Conservation (phyloP, 2,888 invertebrate genomes). For the Phanerotoma sp. region DNA sequence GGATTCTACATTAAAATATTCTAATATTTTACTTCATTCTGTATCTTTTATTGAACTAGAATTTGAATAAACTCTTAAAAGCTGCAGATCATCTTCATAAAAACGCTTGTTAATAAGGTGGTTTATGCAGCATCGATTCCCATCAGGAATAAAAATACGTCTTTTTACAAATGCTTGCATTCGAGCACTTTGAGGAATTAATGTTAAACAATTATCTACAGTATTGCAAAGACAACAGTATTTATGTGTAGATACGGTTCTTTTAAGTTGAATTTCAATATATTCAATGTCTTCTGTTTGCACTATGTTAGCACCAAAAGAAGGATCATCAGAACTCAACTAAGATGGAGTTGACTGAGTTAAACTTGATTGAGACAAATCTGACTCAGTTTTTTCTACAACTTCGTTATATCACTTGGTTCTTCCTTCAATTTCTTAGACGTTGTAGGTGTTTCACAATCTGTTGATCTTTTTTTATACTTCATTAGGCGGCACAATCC, state of each 20-base stretch:
- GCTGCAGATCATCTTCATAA: constrained; percentile 24
- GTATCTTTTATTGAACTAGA: background rate
- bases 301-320: background rate
- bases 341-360: constrained; percentile 24
- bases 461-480: constrained; percentile 16
- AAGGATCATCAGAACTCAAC: constrained; percentile 9
- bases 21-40: constrained; percentile 1
- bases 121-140: constrained; percentile 34
- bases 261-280: constrained; percentile 26
- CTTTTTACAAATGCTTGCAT: constrained; percentile 28
- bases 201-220: background rate
- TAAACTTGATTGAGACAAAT: constrained; percentile 8
- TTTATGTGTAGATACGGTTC: constrained; percentile 32
- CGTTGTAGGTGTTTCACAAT: background rate
- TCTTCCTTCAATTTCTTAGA: background rate
- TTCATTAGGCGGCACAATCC: background rate
- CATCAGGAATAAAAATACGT: constrained; percentile 29
- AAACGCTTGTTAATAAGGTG: constrained; percentile 36
- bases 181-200: constrained; percentile 30
- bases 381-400: background rate
- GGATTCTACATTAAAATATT: constrained; percentile 8
- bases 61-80: constrained; percentile 20
- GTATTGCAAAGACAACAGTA: background rate
- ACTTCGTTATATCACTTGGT: background rate
- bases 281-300: constrained; percentile 1